phyloP scores from a whole-genome alignment of 2,797 vertebrate species.

The Muraenolepis orangiensis region DNA sequence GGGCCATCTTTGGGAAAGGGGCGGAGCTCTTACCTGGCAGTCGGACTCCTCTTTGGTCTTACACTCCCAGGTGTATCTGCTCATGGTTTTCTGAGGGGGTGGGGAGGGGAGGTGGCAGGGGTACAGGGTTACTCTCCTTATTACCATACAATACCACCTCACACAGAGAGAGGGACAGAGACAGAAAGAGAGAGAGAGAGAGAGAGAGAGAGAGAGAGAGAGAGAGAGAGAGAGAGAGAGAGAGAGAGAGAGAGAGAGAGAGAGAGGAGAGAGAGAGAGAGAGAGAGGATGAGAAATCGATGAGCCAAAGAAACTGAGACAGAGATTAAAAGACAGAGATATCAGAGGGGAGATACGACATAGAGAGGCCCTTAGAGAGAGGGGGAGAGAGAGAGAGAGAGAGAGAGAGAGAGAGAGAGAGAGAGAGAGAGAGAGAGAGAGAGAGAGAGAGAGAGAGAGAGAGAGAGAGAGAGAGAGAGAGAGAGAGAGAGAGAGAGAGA shows the following conservation, averaged over 20 bases:
- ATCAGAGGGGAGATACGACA: constrained; percentile 7
- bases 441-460: constrained; percentile 9
- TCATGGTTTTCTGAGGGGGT: constrained; percentile 83
- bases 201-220: constrained; percentile 25
- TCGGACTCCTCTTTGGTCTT: constrained; percentile 84
- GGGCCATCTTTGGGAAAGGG: constrained; percentile 42
- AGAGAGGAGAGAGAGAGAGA: constrained; percentile 4
- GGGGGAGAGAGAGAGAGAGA: constrained; percentile 43
- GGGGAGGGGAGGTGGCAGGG: constrained; percentile 67
- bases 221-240: constrained; percentile 26
- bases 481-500: constrained; percentile 6
- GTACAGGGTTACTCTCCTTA: constrained; percentile 77
- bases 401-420: constrained; percentile 23
- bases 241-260: constrained; percentile 11
- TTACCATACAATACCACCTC: constrained; percentile 63
- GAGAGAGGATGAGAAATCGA: constrained; percentile 8
- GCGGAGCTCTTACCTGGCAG: constrained; percentile 76
- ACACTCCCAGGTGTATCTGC: constrained; percentile 87
- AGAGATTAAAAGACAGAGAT: not conserved
- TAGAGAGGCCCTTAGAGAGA: constrained; percentile 18
- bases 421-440: constrained; percentile 3
- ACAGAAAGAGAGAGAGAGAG: constrained; percentile 34
- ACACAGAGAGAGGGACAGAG: constrained; percentile 30
- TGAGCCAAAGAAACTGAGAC: not conserved
- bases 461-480: constrained; percentile 41